A percentile compares a stretch with the other conserved stretches of the same genome.
Evolutionary conservation across 2,113 vertebrate genomes (phyloP).

Genomic region (Psilopogon haemacephalus): DNA sequence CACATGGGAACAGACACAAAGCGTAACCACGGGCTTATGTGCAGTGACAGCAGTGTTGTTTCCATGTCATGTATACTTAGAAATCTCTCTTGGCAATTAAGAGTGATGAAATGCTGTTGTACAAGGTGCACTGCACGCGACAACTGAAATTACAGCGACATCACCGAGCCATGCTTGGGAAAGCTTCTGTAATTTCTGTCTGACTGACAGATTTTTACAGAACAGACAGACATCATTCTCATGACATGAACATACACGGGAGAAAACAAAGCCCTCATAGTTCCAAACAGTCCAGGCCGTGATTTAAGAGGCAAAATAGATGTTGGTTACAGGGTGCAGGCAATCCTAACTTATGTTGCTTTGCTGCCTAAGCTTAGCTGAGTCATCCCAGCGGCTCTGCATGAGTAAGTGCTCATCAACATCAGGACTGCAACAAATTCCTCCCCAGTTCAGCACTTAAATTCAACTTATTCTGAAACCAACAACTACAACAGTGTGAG

Average conservation of each 20-base stretch:
- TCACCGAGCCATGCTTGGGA: neutral
- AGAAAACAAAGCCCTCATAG: neutral
- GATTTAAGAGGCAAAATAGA: neutral
- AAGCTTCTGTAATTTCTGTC: slow-evolving; percentile 8
- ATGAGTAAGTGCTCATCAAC: slow-evolving; percentile 31
- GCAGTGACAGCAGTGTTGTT: slow-evolving; percentile 24
- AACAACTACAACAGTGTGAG: neutral
- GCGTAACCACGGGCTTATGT: neutral
- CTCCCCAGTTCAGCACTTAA: slow-evolving; percentile 3
- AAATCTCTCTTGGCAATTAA: slow-evolving; percentile 9
- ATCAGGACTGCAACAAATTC: neutral
- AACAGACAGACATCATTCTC: neutral
- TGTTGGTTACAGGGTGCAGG: neutral
- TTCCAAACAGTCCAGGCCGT: neutral
- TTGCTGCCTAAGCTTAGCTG: slow-evolving; percentile 2
- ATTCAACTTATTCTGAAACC: slow-evolving; percentile 52
- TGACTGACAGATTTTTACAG: slow-evolving; percentile 14
- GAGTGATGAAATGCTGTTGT: neutral
- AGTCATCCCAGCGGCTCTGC: slow-evolving; percentile 30
- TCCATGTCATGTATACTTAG: slow-evolving; percentile 2
- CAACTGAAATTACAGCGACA: slow-evolving; percentile 6
- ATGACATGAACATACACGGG: neutral
- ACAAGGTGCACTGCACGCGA: neutral
- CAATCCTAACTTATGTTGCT: slow-evolving; percentile 8
- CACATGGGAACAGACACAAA: neutral